Base-by-base conservation (phyloP, 1,140 invertebrate species). In the Luehdorfia chinensis region DNA sequence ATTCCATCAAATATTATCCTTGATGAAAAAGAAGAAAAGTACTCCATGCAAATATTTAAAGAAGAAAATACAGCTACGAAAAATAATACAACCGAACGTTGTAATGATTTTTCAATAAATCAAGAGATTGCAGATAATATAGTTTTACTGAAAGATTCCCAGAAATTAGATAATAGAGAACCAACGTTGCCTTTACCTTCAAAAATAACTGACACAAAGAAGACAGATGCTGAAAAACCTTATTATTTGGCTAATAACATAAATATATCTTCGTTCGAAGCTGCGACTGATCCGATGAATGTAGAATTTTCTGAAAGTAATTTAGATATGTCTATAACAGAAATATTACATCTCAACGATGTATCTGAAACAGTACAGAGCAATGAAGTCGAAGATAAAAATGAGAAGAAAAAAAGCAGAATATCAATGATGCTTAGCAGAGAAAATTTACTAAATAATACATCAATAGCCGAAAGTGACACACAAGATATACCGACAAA, bases 401-500 rank as follows among this genome's bases (percentile, higher is more conserved):
- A 13, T 11, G 6, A 27, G 2, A 30, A 37, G 13, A 30, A 47
- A 1, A 59, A 72, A 2, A 68, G 56, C 1, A 61, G 66, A 28
- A 59, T 56, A 19, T 78, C 69, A 3, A 66, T 75, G 37, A 59
- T 54, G 1, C 32, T 78, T 2, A 81, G 67, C 27, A 57, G 69
- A 43, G 80, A 84, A 44, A 62, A 84, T 30, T 33, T 78, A 6
- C 30, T 80, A 0, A 66, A 59, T 33, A 76, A 71, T 33, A 69
- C 80, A 4, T 80, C 77, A 0, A 69, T 74, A 62, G 76, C 73
- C 0, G 61, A 71, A 41, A n/a, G n/a, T n/a, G n/a, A n/a, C n/a
- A 68, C 59, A 0, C 59, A 68, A 30, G 50, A 50, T 1, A 46
- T 66, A 21, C 21, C 23, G 8, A 53, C 30, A 16, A 57, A 58